Evolutionary conservation across 1,140 invertebrate species (phyloP).

Genomic region (Plectrocnemia conspersa): DNA sequence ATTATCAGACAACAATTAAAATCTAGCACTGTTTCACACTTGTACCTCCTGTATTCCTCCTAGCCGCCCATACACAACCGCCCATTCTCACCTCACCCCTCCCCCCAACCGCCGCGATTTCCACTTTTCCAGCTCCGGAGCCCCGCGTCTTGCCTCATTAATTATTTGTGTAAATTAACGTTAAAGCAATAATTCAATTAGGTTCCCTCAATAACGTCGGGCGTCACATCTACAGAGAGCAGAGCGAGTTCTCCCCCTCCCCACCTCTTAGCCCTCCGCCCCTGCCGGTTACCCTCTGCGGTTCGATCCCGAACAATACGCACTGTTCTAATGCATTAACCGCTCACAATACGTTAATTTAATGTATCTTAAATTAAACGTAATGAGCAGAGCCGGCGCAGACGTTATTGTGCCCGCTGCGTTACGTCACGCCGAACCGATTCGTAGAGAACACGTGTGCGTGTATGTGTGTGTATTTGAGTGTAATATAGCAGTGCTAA

Average conservation of each 20-base stretch:
- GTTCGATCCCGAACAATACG: constrained; percentile 5
- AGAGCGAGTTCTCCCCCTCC: neutral
- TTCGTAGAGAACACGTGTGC: no score
- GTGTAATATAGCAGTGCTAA: no score
- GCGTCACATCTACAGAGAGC: constrained; percentile 7
- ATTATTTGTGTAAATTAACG: constrained; percentile 29
- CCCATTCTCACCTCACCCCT: no score
- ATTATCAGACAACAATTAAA: no score
- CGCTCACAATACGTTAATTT: constrained; percentile 21
- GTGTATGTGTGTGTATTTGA: neutral
- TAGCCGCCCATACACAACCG: no score
- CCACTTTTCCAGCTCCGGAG: constrained; percentile 3
- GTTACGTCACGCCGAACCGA: neutral
- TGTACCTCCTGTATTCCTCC: no score
- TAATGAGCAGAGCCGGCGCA: constrained; percentile 8
- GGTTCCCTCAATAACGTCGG: constrained; percentile 15
- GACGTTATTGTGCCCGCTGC: constrained; percentile 5
- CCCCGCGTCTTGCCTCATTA: constrained; percentile 24
- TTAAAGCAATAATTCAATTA: constrained; percentile 30
- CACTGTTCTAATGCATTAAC: constrained; percentile 21
- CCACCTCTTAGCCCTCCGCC: neutral
- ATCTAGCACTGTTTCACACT: no score
- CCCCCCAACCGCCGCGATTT: neutral
- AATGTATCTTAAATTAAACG: constrained; percentile 20
- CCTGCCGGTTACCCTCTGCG: neutral